These are phyloP conservation scores for Periphyllus acericola DNA, from an alignment of 2,888 invertebrate species.

Conservation along the genomic window DNA sequence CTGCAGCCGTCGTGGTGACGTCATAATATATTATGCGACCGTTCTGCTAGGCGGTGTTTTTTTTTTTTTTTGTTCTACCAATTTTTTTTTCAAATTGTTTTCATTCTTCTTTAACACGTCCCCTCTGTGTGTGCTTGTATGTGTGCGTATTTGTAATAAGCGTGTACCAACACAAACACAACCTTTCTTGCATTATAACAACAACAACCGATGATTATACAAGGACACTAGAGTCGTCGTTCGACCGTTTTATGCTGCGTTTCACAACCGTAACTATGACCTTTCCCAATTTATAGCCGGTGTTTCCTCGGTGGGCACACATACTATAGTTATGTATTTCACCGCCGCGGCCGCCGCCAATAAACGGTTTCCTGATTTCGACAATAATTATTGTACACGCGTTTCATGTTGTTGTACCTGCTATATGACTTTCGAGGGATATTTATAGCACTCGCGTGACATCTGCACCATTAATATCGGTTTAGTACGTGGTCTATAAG, in stretches of 20 bases:
- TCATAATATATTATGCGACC: conserved; percentile 19
- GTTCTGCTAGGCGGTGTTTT: background rate
- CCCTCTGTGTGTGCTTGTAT: background rate
- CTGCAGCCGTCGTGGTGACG: conserved; percentile 19
- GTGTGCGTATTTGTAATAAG: background rate
- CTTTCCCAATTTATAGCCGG: conserved; percentile 23
- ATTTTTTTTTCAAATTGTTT: background rate
- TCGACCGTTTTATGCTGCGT: conserved; percentile 6
- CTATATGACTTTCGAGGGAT: no score
- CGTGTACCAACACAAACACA: background rate
- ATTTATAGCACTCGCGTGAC: no score
- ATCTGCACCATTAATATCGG: no score
- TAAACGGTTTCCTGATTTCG: background rate
- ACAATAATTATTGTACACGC: no score
- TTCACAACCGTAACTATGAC: conserved; percentile 26
- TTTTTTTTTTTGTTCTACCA: conserved; percentile 17
- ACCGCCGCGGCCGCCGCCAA: no score
- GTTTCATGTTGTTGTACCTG: no score
- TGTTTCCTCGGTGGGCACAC: background rate
- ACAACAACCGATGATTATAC: conserved; percentile 5
- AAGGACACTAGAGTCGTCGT: conserved; percentile 27
- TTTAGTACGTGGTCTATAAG: no score
- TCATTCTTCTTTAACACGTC: background rate
- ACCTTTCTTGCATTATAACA: background rate
- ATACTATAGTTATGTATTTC: background rate